These are phyloP conservation scores for Chiloscyllium plagiosum DNA, from an alignment of 2,113 vertebrate genomes.

Conservation along the genomic window DNA sequence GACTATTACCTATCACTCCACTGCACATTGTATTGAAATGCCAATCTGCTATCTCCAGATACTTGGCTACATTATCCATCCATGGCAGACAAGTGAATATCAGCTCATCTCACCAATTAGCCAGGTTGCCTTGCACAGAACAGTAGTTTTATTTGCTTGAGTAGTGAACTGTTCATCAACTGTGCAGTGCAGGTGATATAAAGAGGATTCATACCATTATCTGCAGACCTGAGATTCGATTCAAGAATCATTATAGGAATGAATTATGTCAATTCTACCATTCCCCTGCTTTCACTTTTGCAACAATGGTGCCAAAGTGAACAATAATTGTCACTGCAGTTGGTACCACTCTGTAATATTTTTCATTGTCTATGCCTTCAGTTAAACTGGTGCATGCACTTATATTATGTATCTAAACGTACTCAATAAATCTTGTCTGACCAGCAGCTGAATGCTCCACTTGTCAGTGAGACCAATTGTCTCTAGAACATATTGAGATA, in stretches of 20 bases:
- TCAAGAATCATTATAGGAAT: neutral
- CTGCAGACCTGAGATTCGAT: constrained; percentile 19
- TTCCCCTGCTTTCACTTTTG: neutral
- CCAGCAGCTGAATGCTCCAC: neutral
- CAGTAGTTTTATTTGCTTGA: neutral
- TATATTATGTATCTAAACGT: neutral
- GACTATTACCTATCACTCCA: neutral
- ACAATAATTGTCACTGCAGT: neutral
- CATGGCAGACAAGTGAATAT: neutral
- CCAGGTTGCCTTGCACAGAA: neutral
- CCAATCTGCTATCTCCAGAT: neutral
- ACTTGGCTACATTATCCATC: neutral
- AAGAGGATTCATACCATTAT: neutral
- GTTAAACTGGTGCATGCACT: neutral
- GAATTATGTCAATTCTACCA: neutral
- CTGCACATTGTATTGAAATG: neutral
- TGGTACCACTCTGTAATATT: neutral
- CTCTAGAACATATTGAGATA: neutral
- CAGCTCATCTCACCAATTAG: neutral
- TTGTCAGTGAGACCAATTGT: neutral
- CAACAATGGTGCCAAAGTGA: neutral
- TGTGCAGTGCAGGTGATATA: neutral
- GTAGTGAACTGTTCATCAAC: neutral
- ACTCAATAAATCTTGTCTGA: neutral
- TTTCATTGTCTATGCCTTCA: neutral